Evolutionary conservation across 2,113 vertebrate species (phyloP).

Genomic region (Pelobates fuscus): DNA sequence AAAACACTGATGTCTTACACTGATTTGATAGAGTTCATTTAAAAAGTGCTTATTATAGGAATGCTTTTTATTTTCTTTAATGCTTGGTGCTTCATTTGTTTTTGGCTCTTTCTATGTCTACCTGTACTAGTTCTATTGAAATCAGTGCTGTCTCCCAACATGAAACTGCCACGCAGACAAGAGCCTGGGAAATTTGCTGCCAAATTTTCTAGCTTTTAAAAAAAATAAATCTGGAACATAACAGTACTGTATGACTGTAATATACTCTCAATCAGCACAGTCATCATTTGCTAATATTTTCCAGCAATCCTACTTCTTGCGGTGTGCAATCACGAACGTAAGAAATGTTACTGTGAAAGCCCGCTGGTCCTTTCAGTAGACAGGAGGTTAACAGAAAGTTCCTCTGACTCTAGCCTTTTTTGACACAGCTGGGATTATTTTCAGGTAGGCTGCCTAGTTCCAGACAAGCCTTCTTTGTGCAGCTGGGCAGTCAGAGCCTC

Average conservation of each 20-base stretch:
- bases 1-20: too few species aligned
- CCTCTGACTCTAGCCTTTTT: constrained; percentile 9
- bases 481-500: constrained; percentile 30
- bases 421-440: constrained; percentile 50
- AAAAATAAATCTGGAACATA: not conserved
- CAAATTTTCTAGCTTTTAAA: constrained; percentile 13
- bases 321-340: not conserved
- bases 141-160: not conserved
- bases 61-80: too few species aligned
- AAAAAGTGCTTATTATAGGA: too few species aligned
- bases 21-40: too few species aligned
- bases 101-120: constrained; percentile 15
- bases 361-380: constrained; percentile 3
- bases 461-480: constrained; percentile 46
- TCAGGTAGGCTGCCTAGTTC: constrained; percentile 40
- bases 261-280: not conserved
- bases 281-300: constrained; percentile 24
- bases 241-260: not conserved
- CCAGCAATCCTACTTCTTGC: not conserved
- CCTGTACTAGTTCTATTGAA: not conserved
- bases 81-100: too few species aligned
- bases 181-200: constrained; percentile 3
- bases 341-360: not conserved
- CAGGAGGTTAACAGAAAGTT: constrained; percentile 1
- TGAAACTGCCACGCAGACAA: constrained; percentile 35